These are phyloP conservation scores for Acanthurus tractus DNA, from an alignment of 2,797 vertebrate species.

Conservation along the genomic window DNA sequence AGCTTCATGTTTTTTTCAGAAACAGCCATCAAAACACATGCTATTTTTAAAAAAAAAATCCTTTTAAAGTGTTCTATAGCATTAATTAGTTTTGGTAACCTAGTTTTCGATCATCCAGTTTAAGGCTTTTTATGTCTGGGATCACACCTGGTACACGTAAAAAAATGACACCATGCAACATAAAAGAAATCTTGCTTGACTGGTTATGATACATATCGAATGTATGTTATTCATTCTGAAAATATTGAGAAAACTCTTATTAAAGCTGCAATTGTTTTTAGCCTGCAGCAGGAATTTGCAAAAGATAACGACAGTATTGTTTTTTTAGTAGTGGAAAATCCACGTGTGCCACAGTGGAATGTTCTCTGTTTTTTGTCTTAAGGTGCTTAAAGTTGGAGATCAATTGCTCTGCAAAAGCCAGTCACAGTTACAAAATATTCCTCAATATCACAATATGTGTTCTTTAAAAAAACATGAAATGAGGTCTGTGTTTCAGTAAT, in stretches of 20 bases:
- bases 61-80: constrained; percentile 3
- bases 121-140: not conserved
- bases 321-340: constrained; percentile 59
- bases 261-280: constrained; percentile 13
- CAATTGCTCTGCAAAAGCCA: constrained; percentile 13
- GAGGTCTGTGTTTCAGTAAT: not conserved
- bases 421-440: not conserved
- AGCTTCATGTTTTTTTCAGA: constrained; percentile 11
- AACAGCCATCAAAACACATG: constrained; percentile 25
- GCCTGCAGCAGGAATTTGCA: constrained; percentile 18
- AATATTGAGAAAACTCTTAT: constrained; percentile 18
- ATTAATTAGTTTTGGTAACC: not conserved
- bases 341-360: constrained; percentile 49
- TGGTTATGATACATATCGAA: not conserved
- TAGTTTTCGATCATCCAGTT: not conserved
- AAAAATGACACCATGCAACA: not conserved
- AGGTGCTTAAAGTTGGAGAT: constrained; percentile 28
- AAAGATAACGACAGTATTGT: constrained; percentile 55
- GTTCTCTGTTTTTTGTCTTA: constrained; percentile 46
- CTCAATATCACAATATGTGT: not conserved
- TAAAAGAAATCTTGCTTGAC: not conserved
- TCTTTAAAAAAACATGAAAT: not conserved
- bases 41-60: too few species aligned
- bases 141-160: not conserved
- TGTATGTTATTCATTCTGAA: constrained; percentile 9